Base-by-base conservation (phyloP, 1,140 invertebrate genomes). In the Bombus affinis region DNA sequence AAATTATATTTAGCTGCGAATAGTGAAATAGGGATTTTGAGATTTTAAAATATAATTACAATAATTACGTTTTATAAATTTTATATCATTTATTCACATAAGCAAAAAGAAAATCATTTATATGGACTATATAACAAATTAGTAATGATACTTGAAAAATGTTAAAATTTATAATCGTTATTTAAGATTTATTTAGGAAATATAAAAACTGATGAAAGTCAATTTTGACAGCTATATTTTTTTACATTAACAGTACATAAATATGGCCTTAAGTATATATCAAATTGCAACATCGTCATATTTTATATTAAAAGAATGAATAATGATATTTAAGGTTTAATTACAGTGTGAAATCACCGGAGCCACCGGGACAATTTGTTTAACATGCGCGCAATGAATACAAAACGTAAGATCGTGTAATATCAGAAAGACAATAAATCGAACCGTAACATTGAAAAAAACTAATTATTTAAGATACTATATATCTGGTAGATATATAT, bases 381-480 rank as follows among this genome's bases (percentile, higher is more conserved):
- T 18, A 80, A 32, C 65, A 57, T 25, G 22, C 6, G 28, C 5
- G 25, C 22, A 39, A 53, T 62, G 59, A 44, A 53, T 47, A 76
- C 9, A 66, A 66, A 42, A 68, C 22, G 47, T 39, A 28, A 62
- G 47, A 85, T 68, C 32, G 59, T 73, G 15, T 12, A 42, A 22
- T 81, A 81, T 74, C 83, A 25, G 3, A 35, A 13, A 81, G 59
- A 66, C 57, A 53, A 13, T 85, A 81, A 85, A 84, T 57, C 35
- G 18, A 47, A 39, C 8, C 71, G 44, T 65, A 65, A 81, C 66
- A 79, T 32, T 72, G n/a, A 81, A 13, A 73, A 74, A 85, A 85
- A 85, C 53, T 86, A 86, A 86, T 78, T 77, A 77, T 78, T 87
- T 68, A 37, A 81, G 68, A 88, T 83, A 81, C 9, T 53, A 32